Evolutionary conservation across 2,888 invertebrate genomes (phyloP), one percentile per base, ranked within the genome.

Genomic region (Odiellus spinosus): DNA sequence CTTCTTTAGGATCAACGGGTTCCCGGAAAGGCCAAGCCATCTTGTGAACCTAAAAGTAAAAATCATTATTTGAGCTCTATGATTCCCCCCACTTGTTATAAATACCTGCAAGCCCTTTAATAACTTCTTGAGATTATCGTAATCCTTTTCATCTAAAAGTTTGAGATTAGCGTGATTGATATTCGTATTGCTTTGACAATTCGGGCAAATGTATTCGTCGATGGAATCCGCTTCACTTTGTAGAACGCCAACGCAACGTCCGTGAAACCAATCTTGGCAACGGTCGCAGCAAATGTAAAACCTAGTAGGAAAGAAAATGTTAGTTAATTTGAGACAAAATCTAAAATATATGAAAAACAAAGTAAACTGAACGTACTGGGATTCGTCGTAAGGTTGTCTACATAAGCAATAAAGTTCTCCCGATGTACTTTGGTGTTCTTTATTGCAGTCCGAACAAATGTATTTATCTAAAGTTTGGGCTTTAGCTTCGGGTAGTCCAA

Each of bases 231-330:
- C 93, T 64, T 90, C 90, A 3, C 85, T 84, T 62, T 87, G 88
- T 43, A 88, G 69, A 60, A 91, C 86, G 35, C 95, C 95, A 40
- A 96, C 95, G 68, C 96, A 96, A 48, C 86, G 76, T 6, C 95
- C 95, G 67, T 96, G 96, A 71, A 93, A 96, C 98, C 98, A 98
- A 68, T 91, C 95, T 67, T 95, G 90, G 67, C 98, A 98, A 54
- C 83, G 80, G 71, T 98, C 98, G 67, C 98, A 98, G 64, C 93
- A 95, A 61, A 98, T 93, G 68, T 96, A 98, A 74, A 96, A 96
- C 67, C 88, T 88, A 64, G 36, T 72, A 68, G 41, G 10, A 46
- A 14, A 50, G 15, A 15, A 36, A 40, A 38, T 34, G 44, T 33
- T 34, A 8, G 40, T 18, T 21, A 14, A 8, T 10, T 17, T 42